Base-by-base conservation (phyloP, 2,797 vertebrate species). In the Spondyliosoma cantharus region DNA sequence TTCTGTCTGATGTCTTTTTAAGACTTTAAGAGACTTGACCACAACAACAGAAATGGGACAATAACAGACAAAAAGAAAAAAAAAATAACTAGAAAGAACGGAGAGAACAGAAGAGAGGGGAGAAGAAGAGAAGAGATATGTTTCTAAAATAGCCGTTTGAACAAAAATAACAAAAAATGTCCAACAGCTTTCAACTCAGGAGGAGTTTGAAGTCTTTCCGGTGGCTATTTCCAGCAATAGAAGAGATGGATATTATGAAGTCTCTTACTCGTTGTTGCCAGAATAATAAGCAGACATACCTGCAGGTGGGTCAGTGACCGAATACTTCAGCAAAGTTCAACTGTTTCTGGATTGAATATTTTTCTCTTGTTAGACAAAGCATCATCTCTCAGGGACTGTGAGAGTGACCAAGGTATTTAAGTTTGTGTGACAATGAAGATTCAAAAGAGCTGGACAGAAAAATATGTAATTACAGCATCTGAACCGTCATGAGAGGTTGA, bases 171-270 rank as follows among this genome's bases (percentile, higher is more conserved):
- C 60, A 74, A 74, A 37, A 76, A 48, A 52, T 61, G 58, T 78
- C 60, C 52, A 74, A 49, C 43, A 48, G 62, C 81, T 87, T 90
- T 86, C 78, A 82, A 85, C 53, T 78, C 29, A 57, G 45, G 29
- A 4, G 45, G 59, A 80, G 81, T 79, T 87, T 83, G 82, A 87
- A 86, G 82, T 83, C n/a, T 22, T 83, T 86, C 68, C 9, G 3
- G 70, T 72, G 78, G 74, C 87, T 92, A 89, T 92, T 91, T 89
- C 74, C 68, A 86, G 86, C 78, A 53, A 37, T 25, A 73, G 79
- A 88, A 59, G 54, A 73, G 52, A 71, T 63, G 74, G 74, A 74
- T 61, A 78, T 79, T 75, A 52, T 77, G 45, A 86, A 80, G 81
- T 60, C 24, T 54, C 45, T 67, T 42, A n/a, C 53, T 37, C 11